Base-by-base conservation (phyloP, 2,888 invertebrate species). In the Galeopsomyia nigrocyanea region DNA sequence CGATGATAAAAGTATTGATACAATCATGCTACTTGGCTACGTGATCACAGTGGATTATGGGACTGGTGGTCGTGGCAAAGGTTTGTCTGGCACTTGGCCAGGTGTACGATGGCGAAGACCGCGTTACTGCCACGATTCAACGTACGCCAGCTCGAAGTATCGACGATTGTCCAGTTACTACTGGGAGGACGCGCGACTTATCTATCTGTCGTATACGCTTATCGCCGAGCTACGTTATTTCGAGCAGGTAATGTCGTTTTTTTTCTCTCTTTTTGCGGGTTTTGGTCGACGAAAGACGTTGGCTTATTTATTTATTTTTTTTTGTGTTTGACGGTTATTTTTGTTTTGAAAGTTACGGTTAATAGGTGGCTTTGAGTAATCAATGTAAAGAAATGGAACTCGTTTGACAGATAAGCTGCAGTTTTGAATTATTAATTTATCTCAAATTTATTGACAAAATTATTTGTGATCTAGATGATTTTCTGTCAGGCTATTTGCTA, bases 131-230 rank as follows among this genome's bases (percentile, higher is more conserved):
- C 62, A 9, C 13, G 7, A 39, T 39, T 7, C 39, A 39, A 39
- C 39, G 39, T 10, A 53, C 50, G 83, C 78, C 80, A 84, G 79
- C 82, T 82, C 78, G 79, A 79, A 78, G 79, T 82, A 81, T 81
- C 78, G 81, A 87, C 86, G 84, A 79, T 77, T 76, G 79, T 78
- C 79, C 81, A 76, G 21, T 13, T 39, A 47, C 19, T 86, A 88
- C 73, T 87, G 88, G 78, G 91, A 91, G 78, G 92, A 92, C 80
- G 91, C 91, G 13, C 87, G 91, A 77, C 92, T 90, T 83, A 88
- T 92, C 79, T 90, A 91, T 82, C 88, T 92, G 80, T 92, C 90
- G 83, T 90, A 88, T 82, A 86, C 89, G 74, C 88, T 93, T 77
- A 87, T 91, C 80, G 90, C 89, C 13, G 90, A 92, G 80, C 88